Evolutionary conservation across 2,113 vertebrate species (phyloP).

Genomic region (Brachypteracias leptosomus): DNA sequence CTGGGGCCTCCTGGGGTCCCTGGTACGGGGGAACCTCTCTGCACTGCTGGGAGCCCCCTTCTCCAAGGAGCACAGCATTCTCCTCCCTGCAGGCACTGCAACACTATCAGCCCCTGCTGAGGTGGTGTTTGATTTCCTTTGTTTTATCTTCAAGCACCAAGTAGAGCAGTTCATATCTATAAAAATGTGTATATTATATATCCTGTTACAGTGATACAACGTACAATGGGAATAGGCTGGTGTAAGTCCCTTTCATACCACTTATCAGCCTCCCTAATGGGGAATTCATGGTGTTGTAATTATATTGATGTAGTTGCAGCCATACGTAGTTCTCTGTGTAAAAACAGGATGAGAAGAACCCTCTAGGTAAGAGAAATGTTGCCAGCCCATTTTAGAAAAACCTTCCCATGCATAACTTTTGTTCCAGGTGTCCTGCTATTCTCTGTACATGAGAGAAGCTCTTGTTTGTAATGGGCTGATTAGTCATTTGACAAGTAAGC

Average conservation of each 20-base stretch:
- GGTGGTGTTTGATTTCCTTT: not conserved
- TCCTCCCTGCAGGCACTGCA: not conserved
- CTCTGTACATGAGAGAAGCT: not conserved
- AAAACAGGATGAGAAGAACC: not conserved
- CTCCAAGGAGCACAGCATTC: not conserved
- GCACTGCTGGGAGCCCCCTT: not conserved
- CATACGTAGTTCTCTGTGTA: not conserved
- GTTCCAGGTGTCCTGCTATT: not conserved
- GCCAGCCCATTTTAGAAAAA: not conserved
- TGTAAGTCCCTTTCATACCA: not conserved
- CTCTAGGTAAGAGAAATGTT: not conserved
- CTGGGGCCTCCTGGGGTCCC: not conserved
- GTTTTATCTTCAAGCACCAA: not conserved
- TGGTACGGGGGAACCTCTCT: not conserved
- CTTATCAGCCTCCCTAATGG: not conserved
- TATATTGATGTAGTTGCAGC: not conserved
- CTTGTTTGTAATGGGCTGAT: not conserved
- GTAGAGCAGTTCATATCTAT: not conserved
- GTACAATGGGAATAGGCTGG: not conserved
- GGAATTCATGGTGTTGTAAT: not conserved
- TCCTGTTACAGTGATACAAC: not conserved
- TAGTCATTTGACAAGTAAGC: not conserved
- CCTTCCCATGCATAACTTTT: not conserved
- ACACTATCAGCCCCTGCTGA: not conserved
- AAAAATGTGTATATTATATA: not conserved